Evolutionary conservation across 2,113 vertebrate species (phyloP), one percentile per base, ranked within the genome.

Genomic region (Amblyopsis rosae): DNA sequence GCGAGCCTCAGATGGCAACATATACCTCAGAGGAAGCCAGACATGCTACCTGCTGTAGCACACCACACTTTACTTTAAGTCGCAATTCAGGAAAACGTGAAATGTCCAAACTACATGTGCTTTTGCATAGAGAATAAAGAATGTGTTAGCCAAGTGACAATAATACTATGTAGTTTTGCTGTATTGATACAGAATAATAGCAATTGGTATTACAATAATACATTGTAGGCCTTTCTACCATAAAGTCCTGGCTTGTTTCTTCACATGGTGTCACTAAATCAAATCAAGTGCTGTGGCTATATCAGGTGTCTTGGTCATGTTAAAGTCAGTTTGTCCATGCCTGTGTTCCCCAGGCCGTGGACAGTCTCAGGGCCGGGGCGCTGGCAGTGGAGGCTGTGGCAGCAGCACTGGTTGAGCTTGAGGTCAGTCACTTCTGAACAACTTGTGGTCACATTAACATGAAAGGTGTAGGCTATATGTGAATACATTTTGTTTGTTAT

Each of bases 371-470:
- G 88, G 94, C 96, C 72, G 98, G 98, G 50, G 96, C 95, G 69
- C 93, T 95, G 82, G 97, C 96, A 0, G 94, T 96, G 79, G 97
- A 99, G 81, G 98, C 97, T 55, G 98, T 99, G 70, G 95, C 96
- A 78, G 98, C 98, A 77, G 98, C 98, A 63, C 92, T 99, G 78
- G 93, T 98, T 88, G 98, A 98, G 91, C 93, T 99, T 70, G 97
- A 99, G 96, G 98, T 97, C 92, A 12, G 75, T 70, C 63, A 33
- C 48, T 67, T 49, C 17, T 67, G n/a, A 75, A 71, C 50, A 41
- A 66, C n/a, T 3, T 49, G 68, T 66, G 1, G 17, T 50, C 9
- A 49, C 64, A 7, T 59, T n/a, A 65, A 65, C 45, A 67, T 2
- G 32, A 12, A 11, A 12, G 17, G 10, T 57, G 67, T 33, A 16